Evolutionary conservation across 30 jellyfish, hydroid and myxozoan species (phyloP).

Genomic region (Hydractinia echinata): DNA sequence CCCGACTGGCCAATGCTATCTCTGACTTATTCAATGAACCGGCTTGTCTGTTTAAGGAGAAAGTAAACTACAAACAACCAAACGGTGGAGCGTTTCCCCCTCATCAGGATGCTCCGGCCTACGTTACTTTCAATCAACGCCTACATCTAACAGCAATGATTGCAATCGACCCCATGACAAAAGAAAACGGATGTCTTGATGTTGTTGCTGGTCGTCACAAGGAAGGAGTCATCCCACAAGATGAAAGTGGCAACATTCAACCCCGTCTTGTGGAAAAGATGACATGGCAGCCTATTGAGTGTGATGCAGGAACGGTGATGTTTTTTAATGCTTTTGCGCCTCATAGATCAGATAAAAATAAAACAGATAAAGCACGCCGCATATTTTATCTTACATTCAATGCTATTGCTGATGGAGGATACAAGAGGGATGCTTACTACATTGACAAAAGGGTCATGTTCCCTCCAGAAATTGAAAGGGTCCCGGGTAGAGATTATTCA

Average conservation of each 20-base stretch:
- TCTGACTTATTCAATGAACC: slow-evolving; percentile 14
- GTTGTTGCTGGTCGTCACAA: slow-evolving; percentile 10
- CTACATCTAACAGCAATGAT: slow-evolving; percentile 11
- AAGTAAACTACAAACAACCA: neutral
- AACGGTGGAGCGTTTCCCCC: neutral
- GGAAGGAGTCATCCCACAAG: slow-evolving; percentile 18
- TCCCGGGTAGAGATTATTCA: neutral
- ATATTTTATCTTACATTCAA: slow-evolving; percentile 8
- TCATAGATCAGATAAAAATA: slow-evolving; percentile 13
- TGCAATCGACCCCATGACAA: slow-evolving; percentile 16
- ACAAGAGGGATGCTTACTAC: neutral
- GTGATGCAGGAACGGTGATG: slow-evolving; percentile 17
- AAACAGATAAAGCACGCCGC: slow-evolving; percentile 22
- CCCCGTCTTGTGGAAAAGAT: neutral
- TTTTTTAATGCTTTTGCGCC: slow-evolving; percentile 17
- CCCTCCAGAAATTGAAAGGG: slow-evolving; percentile 4
- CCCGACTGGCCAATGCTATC: neutral
- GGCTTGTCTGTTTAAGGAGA: slow-evolving; percentile 15
- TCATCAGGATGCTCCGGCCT: slow-evolving; percentile 21
- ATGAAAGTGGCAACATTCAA: slow-evolving; percentile 1
- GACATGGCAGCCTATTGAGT: slow-evolving; percentile 8
- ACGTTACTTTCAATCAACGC: slow-evolving; percentile 6
- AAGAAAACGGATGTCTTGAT: slow-evolving; percentile 15
- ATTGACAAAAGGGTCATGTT: neutral
- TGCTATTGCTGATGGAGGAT: slow-evolving; percentile 14